A percentile compares a stretch with the other conserved stretches of the same genome.
Evolutionary conservation across 53 echinoderm and acorn worm species (phyloP).

Genomic region (Zoroaster sp.): DNA sequence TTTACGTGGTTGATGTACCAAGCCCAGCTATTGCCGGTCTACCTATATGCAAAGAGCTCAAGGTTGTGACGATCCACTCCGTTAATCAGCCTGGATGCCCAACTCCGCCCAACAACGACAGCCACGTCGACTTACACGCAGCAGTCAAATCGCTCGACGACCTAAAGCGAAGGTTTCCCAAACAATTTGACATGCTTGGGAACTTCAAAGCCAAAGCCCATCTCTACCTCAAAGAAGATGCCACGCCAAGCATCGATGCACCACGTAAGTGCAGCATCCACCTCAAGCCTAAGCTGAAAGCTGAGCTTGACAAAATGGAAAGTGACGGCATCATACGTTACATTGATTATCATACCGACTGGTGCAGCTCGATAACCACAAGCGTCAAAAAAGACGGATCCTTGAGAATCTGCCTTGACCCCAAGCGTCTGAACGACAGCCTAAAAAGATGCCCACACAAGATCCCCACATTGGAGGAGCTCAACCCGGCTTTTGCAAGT

Average conservation of each 20-base stretch:
- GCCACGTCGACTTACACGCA: no score
- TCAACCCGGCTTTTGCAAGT: no score
- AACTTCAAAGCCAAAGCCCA: conserved; percentile 13
- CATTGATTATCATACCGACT: conserved; percentile 54
- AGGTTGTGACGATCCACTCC: conserved; percentile 59
- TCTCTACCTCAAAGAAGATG: conserved; percentile 52
- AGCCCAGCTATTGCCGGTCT: conserved; percentile 66
- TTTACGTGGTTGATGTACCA: conserved; percentile 57
- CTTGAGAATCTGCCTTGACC: conserved; percentile 36
- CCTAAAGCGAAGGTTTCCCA: background rate
- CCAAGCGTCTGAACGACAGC: no score
- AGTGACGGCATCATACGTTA: conserved; percentile 42
- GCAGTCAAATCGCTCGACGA: background rate
- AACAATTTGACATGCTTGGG: background rate
- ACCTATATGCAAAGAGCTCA: conserved; percentile 44
- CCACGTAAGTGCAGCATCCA: no score
- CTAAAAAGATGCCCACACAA: no score
- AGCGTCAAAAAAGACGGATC: conserved; percentile 55
- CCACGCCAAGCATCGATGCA: conserved; percentile 44
- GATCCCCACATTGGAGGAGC: no score
- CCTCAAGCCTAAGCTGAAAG: no score
- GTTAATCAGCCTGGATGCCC: background rate
- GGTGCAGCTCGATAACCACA: conserved; percentile 63
- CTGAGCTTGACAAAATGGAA: no score
- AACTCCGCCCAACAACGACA: background rate